Conservation (phyloP, 2,888 invertebrate species). For the Tetramorium bicarinatum region DNA sequence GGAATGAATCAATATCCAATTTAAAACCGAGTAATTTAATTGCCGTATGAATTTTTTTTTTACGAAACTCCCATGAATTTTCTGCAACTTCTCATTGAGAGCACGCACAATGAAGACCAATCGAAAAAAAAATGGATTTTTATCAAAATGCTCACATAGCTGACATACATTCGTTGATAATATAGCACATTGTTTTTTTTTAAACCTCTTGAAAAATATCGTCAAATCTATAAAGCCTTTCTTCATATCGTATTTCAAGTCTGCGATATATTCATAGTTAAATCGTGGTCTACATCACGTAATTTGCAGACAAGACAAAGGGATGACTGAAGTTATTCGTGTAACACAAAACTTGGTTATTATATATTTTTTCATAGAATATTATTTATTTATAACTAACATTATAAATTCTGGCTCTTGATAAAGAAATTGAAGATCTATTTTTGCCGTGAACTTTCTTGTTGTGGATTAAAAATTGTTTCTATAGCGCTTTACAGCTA, state of each 20-base stretch:
- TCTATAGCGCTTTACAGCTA: not conserved
- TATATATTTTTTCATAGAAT: not conserved
- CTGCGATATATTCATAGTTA: not conserved
- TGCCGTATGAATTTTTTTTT: not conserved
- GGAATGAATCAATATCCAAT: slow-evolving; percentile 10
- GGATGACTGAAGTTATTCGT: not conserved
- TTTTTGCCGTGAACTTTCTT: not conserved
- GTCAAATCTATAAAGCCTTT: not conserved
- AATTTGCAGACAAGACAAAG: not conserved
- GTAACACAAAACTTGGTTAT: not conserved
- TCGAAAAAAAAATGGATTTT: slow-evolving; percentile 12
- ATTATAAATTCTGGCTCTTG: not conserved
- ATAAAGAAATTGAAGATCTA: not conserved
- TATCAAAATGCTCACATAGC: slow-evolving; percentile 23
- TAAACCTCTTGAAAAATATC: slow-evolving; percentile 13
- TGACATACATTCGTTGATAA: slow-evolving; percentile 9
- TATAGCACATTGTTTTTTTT: not conserved
- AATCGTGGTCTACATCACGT: not conserved
- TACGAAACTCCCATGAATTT: slow-evolving; percentile 8
- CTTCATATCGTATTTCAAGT: slow-evolving; percentile 4
- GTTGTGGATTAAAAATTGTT: not conserved
- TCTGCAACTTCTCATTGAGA: slow-evolving; percentile 1
- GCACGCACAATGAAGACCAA: slow-evolving; percentile 10
- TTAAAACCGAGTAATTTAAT: slow-evolving; percentile 25
- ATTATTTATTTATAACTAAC: slow-evolving; percentile 7